Conservation (phyloP, 1,140 invertebrate genomes). For the Plutomurus gul region DNA sequence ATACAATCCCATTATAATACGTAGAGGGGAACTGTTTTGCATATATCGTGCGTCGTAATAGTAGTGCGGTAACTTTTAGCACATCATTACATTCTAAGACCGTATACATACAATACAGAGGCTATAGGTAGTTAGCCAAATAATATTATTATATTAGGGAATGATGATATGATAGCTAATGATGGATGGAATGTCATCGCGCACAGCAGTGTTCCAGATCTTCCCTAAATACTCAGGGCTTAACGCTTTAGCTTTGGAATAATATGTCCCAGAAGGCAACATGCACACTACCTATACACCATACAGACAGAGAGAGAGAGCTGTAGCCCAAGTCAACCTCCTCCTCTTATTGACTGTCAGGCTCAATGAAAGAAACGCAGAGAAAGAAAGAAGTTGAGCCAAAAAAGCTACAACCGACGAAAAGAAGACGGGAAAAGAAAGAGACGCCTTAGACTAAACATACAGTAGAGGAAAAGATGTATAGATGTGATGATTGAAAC, state of each 20-base stretch:
- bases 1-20: not conserved
- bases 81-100: constrained; percentile 13
- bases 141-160: constrained; percentile 19
- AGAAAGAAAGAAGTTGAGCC: not conserved
- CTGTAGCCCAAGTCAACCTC: not conserved
- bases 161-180: constrained; percentile 1
- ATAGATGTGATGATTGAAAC: constrained; percentile 22
- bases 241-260: no score
- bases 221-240: not conserved
- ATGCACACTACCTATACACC: no score
- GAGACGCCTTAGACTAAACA: not conserved
- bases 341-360: constrained; percentile 2
- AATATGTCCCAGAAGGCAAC: no score
- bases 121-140: not conserved
- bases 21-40: not conserved
- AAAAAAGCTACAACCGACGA: not conserved
- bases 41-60: no score
- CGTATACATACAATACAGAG: not conserved
- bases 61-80: not conserved
- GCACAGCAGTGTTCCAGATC: not conserved
- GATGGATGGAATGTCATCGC: constrained; percentile 12
- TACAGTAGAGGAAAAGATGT: not conserved
- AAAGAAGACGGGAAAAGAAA: not conserved
- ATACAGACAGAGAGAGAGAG: no score
- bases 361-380: not conserved